Percentiles rank a stretch among this genome's conserved stretches.
These are phyloP conservation scores for Cryptocephalus moraei DNA, from an alignment of 2,888 invertebrate species.

Conservation along the genomic window DNA sequence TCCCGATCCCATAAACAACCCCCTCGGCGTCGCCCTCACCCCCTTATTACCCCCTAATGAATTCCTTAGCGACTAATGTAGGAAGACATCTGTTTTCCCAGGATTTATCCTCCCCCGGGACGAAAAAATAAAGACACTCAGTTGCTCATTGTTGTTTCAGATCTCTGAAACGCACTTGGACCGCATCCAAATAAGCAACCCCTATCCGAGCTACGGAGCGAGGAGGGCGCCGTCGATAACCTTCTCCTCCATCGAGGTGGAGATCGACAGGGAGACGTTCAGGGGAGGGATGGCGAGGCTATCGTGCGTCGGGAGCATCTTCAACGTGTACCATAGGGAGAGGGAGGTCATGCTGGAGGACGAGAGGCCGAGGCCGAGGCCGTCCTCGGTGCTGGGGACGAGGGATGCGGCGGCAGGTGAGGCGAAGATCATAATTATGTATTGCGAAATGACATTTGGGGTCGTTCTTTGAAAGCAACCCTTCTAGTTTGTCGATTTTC, in stretches of 20 bases:
- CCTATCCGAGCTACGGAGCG: not conserved
- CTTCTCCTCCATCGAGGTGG: constrained; percentile 42
- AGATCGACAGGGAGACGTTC: constrained; percentile 54
- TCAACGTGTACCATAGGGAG: constrained; percentile 54
- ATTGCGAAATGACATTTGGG: too few species aligned
- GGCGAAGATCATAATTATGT: not conserved
- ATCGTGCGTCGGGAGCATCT: constrained; percentile 57
- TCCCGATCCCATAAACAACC: too few species aligned
- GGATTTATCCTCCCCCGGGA: too few species aligned
- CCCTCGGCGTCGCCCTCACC: too few species aligned
- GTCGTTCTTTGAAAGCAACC: too few species aligned
- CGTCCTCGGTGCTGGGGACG: constrained; percentile 64
- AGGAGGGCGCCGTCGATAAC: constrained; percentile 9
- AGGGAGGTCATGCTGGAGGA: constrained; percentile 57
- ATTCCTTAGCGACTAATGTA: too few species aligned
- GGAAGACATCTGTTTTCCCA: too few species aligned
- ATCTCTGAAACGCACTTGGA: constrained; percentile 10
- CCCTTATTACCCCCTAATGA: too few species aligned
- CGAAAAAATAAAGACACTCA: too few species aligned
- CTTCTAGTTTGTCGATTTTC: too few species aligned
- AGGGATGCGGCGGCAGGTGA: constrained; percentile 49
- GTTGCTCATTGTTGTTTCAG: constrained; percentile 18
- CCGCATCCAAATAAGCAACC: constrained; percentile 13
- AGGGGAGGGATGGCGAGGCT: constrained; percentile 54
- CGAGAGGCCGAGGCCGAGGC: constrained; percentile 62